phyloP scores from a whole-genome alignment of 2,888 invertebrate species.

The Agrochola circellaris region DNA sequence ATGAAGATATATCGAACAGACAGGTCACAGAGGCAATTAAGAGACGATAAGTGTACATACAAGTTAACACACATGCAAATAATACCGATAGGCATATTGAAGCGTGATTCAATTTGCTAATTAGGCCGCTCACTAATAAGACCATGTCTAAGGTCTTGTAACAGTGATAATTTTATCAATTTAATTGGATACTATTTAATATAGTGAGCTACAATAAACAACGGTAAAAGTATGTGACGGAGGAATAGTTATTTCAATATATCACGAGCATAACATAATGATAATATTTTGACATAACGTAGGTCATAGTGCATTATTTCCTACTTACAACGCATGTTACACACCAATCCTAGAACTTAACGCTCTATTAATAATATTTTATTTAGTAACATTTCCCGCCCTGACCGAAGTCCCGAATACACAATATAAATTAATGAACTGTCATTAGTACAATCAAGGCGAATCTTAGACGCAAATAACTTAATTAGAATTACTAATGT shows the following conservation, averaged over 20 bases:
- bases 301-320: neutral
- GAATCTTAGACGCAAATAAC: slow-evolving; percentile 11
- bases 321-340: neutral
- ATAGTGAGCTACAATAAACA: slow-evolving; percentile 49
- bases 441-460: neutral
- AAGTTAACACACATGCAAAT: slow-evolving; percentile 69
- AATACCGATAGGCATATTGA: slow-evolving; percentile 67
- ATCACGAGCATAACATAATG: slow-evolving; percentile 9
- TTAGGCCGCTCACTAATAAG: slow-evolving; percentile 77
- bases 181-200: slow-evolving; percentile 60
- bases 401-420: neutral
- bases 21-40: slow-evolving; percentile 84
- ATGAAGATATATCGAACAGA: slow-evolving; percentile 76
- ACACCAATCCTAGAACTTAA: neutral
- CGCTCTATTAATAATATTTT: neutral
- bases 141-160: slow-evolving; percentile 70
- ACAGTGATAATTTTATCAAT: slow-evolving; percentile 68
- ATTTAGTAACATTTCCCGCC: neutral
- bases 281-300: slow-evolving; percentile 19
- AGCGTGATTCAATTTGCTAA: slow-evolving; percentile 80
- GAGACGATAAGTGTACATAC: slow-evolving; percentile 75
- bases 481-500: slow-evolving; percentile 31
- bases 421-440: neutral
- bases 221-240: slow-evolving; percentile 33
- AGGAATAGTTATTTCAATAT: slow-evolving; percentile 21